These are phyloP conservation scores for Garra rufa DNA, from an alignment of 2,113 vertebrate genomes.

Conservation along the genomic window DNA sequence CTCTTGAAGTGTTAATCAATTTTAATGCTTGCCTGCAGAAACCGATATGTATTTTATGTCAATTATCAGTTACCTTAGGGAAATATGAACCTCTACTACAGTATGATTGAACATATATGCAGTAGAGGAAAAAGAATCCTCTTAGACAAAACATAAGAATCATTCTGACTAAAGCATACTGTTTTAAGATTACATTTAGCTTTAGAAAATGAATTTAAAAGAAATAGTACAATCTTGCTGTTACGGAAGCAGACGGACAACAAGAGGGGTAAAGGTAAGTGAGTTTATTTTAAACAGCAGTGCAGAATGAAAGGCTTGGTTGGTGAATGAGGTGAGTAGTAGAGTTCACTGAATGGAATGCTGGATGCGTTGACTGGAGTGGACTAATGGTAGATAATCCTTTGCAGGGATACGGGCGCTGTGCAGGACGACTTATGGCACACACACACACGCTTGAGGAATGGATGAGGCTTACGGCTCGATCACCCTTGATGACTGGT, in stretches of 20 bases:
- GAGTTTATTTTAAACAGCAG: too few relatives aligned
- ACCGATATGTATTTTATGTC: slow-evolving; percentile 8
- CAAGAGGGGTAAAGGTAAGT: background rate
- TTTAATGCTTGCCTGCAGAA: slow-evolving; percentile 2
- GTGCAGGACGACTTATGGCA: too few relatives aligned
- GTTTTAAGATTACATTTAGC: background rate
- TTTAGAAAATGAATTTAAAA: background rate
- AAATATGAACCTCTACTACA: background rate
- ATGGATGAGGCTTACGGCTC: too few relatives aligned
- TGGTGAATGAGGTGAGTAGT: too few relatives aligned
- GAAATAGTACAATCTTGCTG: background rate
- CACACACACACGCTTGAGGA: too few relatives aligned
- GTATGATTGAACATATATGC: background rate
- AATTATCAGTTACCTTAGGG: slow-evolving; percentile 15
- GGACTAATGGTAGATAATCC: too few relatives aligned
- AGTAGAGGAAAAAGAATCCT: background rate
- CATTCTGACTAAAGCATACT: background rate
- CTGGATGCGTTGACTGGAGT: too few relatives aligned
- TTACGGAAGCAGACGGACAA: too few relatives aligned
- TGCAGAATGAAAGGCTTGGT: too few relatives aligned
- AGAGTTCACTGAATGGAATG: too few relatives aligned
- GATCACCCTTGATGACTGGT: too few relatives aligned
- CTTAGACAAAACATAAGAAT: background rate
- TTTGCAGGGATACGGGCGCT: too few relatives aligned
- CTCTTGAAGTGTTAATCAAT: slow-evolving; percentile 17